These are phyloP conservation scores for Cinclus mexicanus DNA, from an alignment of 2,113 vertebrate genomes.

Conservation along the genomic window DNA sequence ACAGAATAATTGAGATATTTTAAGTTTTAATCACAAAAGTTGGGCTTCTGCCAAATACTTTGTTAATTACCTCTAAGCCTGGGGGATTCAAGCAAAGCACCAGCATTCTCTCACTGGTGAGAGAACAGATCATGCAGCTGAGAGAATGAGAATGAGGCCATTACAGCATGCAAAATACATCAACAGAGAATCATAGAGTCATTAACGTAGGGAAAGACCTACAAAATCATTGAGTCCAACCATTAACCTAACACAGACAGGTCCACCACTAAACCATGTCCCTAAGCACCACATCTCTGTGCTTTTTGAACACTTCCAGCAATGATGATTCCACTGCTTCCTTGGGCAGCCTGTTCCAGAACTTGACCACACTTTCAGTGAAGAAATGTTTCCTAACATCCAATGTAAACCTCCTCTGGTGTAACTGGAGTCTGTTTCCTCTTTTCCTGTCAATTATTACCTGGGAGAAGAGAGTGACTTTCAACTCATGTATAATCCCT, in stretches of 20 bases:
- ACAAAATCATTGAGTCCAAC: not conserved
- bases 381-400: not conserved
- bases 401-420: not conserved
- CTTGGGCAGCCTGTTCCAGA: not conserved
- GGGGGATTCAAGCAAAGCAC: not conserved
- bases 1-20: not conserved
- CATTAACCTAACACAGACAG: not conserved
- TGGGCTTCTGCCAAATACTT: not conserved
- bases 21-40: not conserved
- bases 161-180: not conserved
- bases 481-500: not conserved
- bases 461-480: not conserved
- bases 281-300: not conserved
- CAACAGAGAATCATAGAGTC: not conserved
- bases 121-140: not conserved
- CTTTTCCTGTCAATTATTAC: not conserved
- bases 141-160: not conserved
- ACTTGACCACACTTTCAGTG: not conserved
- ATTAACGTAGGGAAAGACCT: not conserved
- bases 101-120: rapidly evolving
- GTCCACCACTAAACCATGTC: not conserved
- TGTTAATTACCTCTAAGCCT: not conserved
- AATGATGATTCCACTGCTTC: not conserved
- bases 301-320: not conserved
- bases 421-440: rapidly evolving